phyloP scores from a whole-genome alignment of 1,140 invertebrate genomes.

The Colletes latitarsis region DNA sequence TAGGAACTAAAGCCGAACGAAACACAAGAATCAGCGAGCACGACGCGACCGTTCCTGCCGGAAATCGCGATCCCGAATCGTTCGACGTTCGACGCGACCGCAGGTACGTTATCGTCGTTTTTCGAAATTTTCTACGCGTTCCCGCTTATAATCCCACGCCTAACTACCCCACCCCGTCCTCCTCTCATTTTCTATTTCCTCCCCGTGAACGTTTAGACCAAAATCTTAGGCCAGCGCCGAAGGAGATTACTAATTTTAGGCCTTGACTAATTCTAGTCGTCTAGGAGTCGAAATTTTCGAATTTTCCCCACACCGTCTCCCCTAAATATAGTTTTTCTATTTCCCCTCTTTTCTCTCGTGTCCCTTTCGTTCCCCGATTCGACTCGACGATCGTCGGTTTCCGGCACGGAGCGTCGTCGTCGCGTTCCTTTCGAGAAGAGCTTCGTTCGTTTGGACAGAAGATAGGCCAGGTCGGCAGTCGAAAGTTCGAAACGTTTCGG shows the following conservation, averaged over 20 bases:
- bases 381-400: conserved; percentile 11
- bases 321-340: background rate
- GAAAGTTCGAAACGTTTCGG: conserved; percentile 48
- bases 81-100: conserved; percentile 14
- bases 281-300: conserved; percentile 51
- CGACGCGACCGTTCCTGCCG: background rate
- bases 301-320: conserved; percentile 8
- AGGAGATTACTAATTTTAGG: conserved; percentile 58
- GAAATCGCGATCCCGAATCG: conserved; percentile 3
- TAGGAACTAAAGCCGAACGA: conserved; percentile 31
- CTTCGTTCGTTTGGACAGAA: conserved; percentile 40
- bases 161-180: background rate
- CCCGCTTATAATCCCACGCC: background rate
- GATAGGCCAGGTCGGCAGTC: conserved; percentile 63
- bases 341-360: background rate
- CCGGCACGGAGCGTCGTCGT: background rate
- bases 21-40: background rate
- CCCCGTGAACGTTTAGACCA: conserved; percentile 58
- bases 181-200: background rate
- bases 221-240: conserved; percentile 64
- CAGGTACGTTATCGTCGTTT: conserved; percentile 18
- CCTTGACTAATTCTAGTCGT: conserved; percentile 52
- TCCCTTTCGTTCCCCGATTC: conserved; percentile 17
- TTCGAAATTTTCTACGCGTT: background rate
- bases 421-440: background rate